Evolutionary conservation across 2,113 vertebrate species (phyloP), one percentile per base, ranked within the genome.

Genomic region (Amia ocellicauda): DNA sequence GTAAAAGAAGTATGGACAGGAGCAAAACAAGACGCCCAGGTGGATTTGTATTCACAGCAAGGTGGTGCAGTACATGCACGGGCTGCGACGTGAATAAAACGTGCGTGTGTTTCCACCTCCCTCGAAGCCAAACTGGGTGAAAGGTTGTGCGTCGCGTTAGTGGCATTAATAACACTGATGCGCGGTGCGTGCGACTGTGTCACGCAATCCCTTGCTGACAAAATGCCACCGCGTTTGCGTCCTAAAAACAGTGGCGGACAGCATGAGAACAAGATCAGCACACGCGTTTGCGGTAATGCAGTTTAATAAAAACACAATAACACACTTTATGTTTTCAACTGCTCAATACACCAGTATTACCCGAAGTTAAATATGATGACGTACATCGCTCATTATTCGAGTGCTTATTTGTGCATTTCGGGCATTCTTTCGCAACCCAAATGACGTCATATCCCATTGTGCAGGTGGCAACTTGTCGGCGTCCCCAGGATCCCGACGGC

Each of bases 351-450:
- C 31, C 51, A 16, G 24, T 59, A 49, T 28, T 52, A 64, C 64
- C 70, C 63, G 64, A 53, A 58, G 67, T 72, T 74, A 60, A 69
- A 62, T 24, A 26, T 43, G 55, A 64, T 86, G 82, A 85, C 79
- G 76, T 80, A 78, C 42, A 69, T 66, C 66, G 72, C 69, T 80
- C 80, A 83, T 82, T 82, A 75, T 71, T 51, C 74, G 77, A 71
- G 73, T 73, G 65, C 74, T 80, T 81, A 81, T 83, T 72, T 23
- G 41, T 60, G 51, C 60, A 63, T 64, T 61, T 61, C 63, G 45
- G 76, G 78, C 78, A 83, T 84, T 87, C 82, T 75, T 77, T 64
- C 68, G 64, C 26, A 64, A 75, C 78, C 78, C 69, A 81, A 76
- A 73, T 68, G 31, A 77, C 74, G 67, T 70, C 78, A 76, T 70